Percentiles rank a stretch among this genome's conserved stretches.
These are phyloP conservation scores for Ptychoptera contaminata DNA, from an alignment of 2,888 invertebrate species.

Conservation along the genomic window DNA sequence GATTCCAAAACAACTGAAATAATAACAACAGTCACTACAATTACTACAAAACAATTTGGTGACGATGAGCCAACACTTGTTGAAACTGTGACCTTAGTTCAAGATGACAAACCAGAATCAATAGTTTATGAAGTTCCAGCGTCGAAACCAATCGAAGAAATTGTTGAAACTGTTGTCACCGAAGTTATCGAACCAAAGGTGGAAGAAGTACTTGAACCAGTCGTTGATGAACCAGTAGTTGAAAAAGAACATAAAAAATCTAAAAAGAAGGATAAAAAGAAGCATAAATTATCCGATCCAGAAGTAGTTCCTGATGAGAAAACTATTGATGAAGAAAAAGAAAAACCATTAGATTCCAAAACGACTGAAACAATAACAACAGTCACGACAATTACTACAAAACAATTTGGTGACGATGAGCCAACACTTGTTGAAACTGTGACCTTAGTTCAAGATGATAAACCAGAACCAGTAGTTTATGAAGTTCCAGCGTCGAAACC, in stretches of 20 bases:
- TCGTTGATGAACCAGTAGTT: not conserved
- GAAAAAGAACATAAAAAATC: conserved; percentile 15
- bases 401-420: not conserved
- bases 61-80: conserved; percentile 1
- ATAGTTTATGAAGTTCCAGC: not conserved
- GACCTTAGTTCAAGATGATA: conserved; percentile 10
- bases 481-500: conserved; percentile 16
- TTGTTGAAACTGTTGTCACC: conserved; percentile 21
- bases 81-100: conserved; percentile 11
- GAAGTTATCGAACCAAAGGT: not conserved
- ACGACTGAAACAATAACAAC: not conserved
- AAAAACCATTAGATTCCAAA: conserved; percentile 3
- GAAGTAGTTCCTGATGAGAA: not conserved
- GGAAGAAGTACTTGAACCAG: not conserved
- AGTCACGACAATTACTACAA: not conserved
- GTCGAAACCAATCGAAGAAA: conserved; percentile 25
- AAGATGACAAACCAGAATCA: conserved; percentile 8
- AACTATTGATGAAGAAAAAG: not conserved
- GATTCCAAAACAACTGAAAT: conserved; percentile 4
- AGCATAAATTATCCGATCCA: not conserved
- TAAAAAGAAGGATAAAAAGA: conserved; percentile 8
- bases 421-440: conserved; percentile 11
- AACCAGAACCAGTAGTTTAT: conserved; percentile 3
- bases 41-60: not conserved
- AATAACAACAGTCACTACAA: not conserved